Base-by-base conservation (phyloP, 2,797 vertebrate species). In the Synanceia verrucosa region DNA sequence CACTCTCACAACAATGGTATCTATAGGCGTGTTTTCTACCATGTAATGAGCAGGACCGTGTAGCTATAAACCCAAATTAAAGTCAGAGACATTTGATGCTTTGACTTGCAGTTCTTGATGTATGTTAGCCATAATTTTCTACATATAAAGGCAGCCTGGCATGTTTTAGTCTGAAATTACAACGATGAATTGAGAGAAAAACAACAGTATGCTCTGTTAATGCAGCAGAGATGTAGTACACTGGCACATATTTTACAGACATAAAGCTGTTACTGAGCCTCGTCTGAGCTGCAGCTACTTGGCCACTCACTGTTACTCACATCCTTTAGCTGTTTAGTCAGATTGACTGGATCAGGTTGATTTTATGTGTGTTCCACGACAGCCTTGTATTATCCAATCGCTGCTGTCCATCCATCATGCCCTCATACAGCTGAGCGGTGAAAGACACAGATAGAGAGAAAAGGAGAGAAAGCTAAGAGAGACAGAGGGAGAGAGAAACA, bases 371-470 rank as follows among this genome's bases (percentile, higher is more conserved):
- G 61, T 82, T 82, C 79, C 63, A 36, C 24, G 76, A 76, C 76
- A 63, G 73, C 61, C 73, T 78, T 34, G 6, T 18, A 60, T 82
- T 72, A 73, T 85, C 81, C 71, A 33, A 74, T 86, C 76, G 46
- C 73, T 70, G 47, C 63, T 46, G 66, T 53, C 59, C 66, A 66
- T 83, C 69, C 66, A 60, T 85, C 83, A 53, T 18, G 53, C 18
- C 59, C 57, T 65, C 67, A n/a, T 13, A 36, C 18, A 46, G 68
- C 46, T 0, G 43, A 31, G 1, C 5, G 1, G 16, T 16, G 36
- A 61, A 18, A 10, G 56, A 37, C 39, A 21, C 23, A 23, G 56
- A 70, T 1, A 2, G 43, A 6, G 53, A 62, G 46, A 41, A 48
- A 11, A 31, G 24, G n/a, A 46, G 14, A 28, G 18, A 37, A 11